Evolutionary conservation across 2,888 invertebrate genomes (phyloP), one percentile per base, ranked within the genome.

Genomic region (Tortricodes alternella): DNA sequence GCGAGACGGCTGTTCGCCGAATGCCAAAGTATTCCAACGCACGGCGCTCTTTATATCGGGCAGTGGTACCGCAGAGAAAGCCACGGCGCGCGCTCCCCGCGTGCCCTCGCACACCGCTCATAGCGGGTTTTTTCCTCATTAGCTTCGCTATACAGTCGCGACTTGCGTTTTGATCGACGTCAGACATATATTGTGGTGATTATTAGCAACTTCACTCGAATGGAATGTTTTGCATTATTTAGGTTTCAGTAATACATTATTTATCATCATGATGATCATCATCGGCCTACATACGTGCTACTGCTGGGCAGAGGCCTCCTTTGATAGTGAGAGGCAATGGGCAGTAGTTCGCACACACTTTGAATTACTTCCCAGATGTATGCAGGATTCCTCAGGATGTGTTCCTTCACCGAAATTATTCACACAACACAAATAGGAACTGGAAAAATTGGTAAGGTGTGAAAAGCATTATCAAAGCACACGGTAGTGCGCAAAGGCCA

Each of bases 111-210:
- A 76, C 76, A 76, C 78, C 68, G 73, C 73, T 79, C 70, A 75
- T 81, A 81, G 85, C 84, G 87, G 89, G 89, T 90, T 89, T 90
- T 90, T 90, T 90, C 90, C 90, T 90, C 88, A 83, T 88, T 87
- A 87, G 80, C 80, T 81, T 78, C 78, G 78, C n/a, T 82, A 77
- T 76, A 80, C 76, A 78, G 76, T 74, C 75, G 79, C 76, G 72
- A 74, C 74, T 79, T 72, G 77, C 74, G 76, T 76, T 70, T 67
- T 68, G 75, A 75, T 71, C 68, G 68, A 76, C 79, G 76, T 75
- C 77, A 76, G 71, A 62, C 68, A 53, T 49, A 61, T 59, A 53
- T 52, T 61, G 58, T 60, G 51, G 39, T 27, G 34, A 51, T 59
- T n/a, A n/a, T n/a, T 58, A 53, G 56, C 57, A 32, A 60, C 32